These are phyloP conservation scores for Cosmopolites sordidus DNA, from an alignment of 2,888 invertebrate species.

Conservation along the genomic window DNA sequence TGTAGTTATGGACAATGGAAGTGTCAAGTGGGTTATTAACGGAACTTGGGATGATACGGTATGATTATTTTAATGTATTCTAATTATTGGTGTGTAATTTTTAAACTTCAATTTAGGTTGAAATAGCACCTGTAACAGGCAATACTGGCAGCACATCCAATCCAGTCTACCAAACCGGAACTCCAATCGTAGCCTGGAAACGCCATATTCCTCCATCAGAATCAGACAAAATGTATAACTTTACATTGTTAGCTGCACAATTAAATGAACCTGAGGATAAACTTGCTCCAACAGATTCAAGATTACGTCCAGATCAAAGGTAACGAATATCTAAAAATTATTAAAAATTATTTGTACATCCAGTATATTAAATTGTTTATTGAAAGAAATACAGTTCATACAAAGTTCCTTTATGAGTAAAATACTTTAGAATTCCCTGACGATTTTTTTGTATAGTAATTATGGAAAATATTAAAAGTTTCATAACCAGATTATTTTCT, in stretches of 20 bases:
- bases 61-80: neutral
- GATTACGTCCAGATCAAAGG: constrained; percentile 30
- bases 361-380: too few relatives aligned
- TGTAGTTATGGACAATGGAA: constrained; percentile 67
- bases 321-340: too few relatives aligned
- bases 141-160: constrained; percentile 65
- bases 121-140: constrained; percentile 81
- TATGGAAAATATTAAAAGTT: too few relatives aligned
- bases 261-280: constrained; percentile 89
- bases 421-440: too few relatives aligned
- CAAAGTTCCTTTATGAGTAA: too few relatives aligned
- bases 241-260: constrained; percentile 92
- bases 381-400: too few relatives aligned
- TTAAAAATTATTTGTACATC: too few relatives aligned
- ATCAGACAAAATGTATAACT: constrained; percentile 81
- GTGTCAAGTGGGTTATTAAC: constrained; percentile 69
- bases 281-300: constrained; percentile 91
- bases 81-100: too few relatives aligned
- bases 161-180: constrained; percentile 90
- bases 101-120: constrained; percentile 54
- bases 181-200: constrained; percentile 82
- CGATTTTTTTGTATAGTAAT: too few relatives aligned
- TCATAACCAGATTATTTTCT: too few relatives aligned
- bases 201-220: constrained; percentile 68
- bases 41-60: constrained; percentile 90